A percentile compares a stretch with the other conserved stretches of the same genome.
Evolutionary conservation across 1,140 invertebrate genomes (phyloP).

Genomic region (Phymastichus coffea): DNA sequence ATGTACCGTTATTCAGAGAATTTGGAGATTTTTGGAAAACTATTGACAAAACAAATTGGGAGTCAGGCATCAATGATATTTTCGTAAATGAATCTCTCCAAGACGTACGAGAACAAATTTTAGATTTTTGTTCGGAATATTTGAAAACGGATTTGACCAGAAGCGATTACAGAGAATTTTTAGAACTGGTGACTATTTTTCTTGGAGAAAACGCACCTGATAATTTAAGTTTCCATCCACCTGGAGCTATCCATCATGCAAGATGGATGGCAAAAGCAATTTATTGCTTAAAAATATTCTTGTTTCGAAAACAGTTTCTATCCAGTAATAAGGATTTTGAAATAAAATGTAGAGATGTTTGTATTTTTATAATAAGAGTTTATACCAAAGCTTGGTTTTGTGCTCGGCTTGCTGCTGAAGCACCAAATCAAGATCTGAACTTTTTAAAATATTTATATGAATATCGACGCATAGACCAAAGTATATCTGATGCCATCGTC

Average conservation of each 20-base stretch:
- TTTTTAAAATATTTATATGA: conserved; percentile 29
- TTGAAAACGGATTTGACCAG: conserved; percentile 15
- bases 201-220: conserved; percentile 29
- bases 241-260: conserved; percentile 43
- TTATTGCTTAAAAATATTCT: conserved; percentile 47
- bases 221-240: conserved; percentile 30
- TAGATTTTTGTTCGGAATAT: not conserved
- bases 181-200: conserved; percentile 32
- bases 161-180: conserved; percentile 37
- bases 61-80: not conserved
- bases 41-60: too few relatives aligned
- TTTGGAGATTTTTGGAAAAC: too few relatives aligned
- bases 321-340: too few relatives aligned
- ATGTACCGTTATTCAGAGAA: too few relatives aligned
- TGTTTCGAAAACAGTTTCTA: conserved; percentile 43
- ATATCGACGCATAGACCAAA: conserved; percentile 23
- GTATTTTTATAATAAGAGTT: too few relatives aligned
- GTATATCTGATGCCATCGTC: conserved; percentile 14
- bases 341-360: too few relatives aligned
- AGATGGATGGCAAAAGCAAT: conserved; percentile 50
- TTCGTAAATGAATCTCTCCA: too few relatives aligned
- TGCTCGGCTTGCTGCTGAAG: conserved; percentile 21
- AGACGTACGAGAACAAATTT: not conserved
- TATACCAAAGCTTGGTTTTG: too few relatives aligned
- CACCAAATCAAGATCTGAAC: conserved; percentile 32